phyloP scores from a whole-genome alignment of 2,113 vertebrate genomes.

The human region DNA sequence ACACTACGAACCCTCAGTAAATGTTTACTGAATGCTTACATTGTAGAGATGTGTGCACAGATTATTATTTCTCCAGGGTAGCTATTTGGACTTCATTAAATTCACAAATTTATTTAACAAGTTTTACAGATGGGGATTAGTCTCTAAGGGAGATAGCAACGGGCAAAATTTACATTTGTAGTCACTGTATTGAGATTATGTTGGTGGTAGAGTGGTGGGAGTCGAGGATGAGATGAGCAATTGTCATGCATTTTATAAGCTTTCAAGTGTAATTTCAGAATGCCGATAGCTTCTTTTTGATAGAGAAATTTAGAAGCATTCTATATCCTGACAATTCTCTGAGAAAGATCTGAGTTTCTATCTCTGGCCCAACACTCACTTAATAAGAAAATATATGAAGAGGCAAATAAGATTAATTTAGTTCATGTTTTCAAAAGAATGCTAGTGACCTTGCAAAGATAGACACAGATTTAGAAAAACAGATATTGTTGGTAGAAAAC shows the following conservation, averaged over 20 bases:
- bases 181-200: conserved; percentile 41
- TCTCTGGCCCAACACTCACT: not conserved
- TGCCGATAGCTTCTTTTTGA: not conserved
- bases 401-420: not conserved
- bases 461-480: not conserved
- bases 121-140: conserved; percentile 38
- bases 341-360: not conserved
- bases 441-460: not conserved
- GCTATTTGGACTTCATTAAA: conserved; percentile 32
- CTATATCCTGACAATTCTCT: not conserved
- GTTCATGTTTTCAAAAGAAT: conserved; percentile 27
- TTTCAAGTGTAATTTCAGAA: conserved; percentile 32
- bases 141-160: conserved; percentile 25
- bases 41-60: not conserved
- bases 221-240: not conserved
- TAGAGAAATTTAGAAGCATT: not conserved
- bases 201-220: not conserved
- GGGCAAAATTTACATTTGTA: conserved; percentile 45
- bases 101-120: conserved; percentile 45
- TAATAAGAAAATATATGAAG: conserved; percentile 17
- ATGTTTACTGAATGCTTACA: conserved; percentile 36
- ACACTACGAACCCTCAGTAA: not conserved
- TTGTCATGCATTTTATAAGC: conserved; percentile 3
- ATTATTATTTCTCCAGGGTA: conserved; percentile 45
- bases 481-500: not conserved